Base-by-base conservation (phyloP, 2,888 invertebrate species). In the Brenthis daphne region DNA sequence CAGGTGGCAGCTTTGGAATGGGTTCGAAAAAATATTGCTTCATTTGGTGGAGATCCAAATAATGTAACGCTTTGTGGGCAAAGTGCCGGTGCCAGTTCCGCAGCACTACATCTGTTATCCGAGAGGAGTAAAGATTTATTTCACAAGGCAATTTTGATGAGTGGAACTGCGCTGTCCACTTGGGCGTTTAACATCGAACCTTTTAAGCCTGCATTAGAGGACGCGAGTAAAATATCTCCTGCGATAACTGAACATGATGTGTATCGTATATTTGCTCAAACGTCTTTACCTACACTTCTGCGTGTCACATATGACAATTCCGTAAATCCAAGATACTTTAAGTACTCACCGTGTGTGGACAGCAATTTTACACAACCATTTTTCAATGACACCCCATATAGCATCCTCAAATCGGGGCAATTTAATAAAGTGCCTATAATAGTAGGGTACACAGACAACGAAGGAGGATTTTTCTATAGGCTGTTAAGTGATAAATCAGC, bases 31-130 rank as follows among this genome's bases (percentile, higher is more conserved):
- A 92, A 92, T 67, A 91, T 92, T 65, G 78, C 80, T 1, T 83
- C 85, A 1, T 92, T 92, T 65, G 90, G 90, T 1, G 92, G 92
- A 53, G 92, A 92, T 71, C 89, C 90, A 0, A 88, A 90, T 13
- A 91, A 91, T 67, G 90, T 92, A 2, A 91, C 90, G 0, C 71
- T 92, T 54, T 86, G 85, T 29, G 92, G 92, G 0, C 90, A 92
- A 53, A 92, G 92, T 54, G 90, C 92, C 0, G 92, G 92, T 0
- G 87, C 86, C 0, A 82, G 85, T n/a, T 78, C 88, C 0, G 85
- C 87, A 0, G 83, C 86, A 0, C 85, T 90, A 86, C 92, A 90
- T 67, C 75, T 92, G 33, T 76, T 92, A 0, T 87, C 91, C 0
- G 82, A 81, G 64, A 73, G 74, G 6, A 90, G 90, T 69, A 75